phyloP scores from a whole-genome alignment of 1,140 invertebrate genomes.

The Battus philenor region DNA sequence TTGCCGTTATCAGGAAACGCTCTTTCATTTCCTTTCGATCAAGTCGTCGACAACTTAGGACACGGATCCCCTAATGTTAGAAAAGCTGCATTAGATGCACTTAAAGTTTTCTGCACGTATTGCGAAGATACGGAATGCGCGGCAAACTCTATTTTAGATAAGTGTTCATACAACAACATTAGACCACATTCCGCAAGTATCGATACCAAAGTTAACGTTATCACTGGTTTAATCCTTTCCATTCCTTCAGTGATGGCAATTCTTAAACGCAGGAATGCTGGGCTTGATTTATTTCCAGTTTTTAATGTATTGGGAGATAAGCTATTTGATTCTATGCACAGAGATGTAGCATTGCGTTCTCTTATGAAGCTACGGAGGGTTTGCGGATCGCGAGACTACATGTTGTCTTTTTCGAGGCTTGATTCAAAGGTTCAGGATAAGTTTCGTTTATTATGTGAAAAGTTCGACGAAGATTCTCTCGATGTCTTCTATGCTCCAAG shows the following conservation, averaged over 20 bases:
- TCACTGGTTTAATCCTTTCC: constrained; percentile 81
- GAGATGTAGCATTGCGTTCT: constrained; percentile 82
- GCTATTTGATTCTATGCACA: constrained; percentile 80
- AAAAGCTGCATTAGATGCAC: constrained; percentile 83
- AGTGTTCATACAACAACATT: constrained; percentile 78
- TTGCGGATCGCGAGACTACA: constrained; percentile 80
- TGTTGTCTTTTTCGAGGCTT: constrained; percentile 66
- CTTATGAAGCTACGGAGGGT: constrained; percentile 80
- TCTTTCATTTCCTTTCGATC: constrained; percentile 80
- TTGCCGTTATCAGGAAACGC: constrained; percentile 81
- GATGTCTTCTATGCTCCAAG: constrained; percentile 64
- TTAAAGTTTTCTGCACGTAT: constrained; percentile 81
- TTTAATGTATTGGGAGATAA: constrained; percentile 80
- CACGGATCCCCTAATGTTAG: constrained; percentile 85
- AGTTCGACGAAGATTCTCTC: constrained; percentile 77
- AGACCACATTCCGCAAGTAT: constrained; percentile 69
- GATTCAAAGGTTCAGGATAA: constrained; percentile 78
- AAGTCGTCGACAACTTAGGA: constrained; percentile 84
- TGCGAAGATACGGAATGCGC: constrained; percentile 78
- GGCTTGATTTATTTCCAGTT: constrained; percentile 60
- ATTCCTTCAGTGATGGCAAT: constrained; percentile 80
- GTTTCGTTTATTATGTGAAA: constrained; percentile 81
- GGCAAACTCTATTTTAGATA: constrained; percentile 78
- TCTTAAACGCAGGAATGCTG: constrained; percentile 56
- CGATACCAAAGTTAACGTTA: constrained; percentile 78